These are phyloP conservation scores for Drosophila parvula DNA, from an alignment of 1,140 invertebrate genomes.

Conservation along the genomic window DNA sequence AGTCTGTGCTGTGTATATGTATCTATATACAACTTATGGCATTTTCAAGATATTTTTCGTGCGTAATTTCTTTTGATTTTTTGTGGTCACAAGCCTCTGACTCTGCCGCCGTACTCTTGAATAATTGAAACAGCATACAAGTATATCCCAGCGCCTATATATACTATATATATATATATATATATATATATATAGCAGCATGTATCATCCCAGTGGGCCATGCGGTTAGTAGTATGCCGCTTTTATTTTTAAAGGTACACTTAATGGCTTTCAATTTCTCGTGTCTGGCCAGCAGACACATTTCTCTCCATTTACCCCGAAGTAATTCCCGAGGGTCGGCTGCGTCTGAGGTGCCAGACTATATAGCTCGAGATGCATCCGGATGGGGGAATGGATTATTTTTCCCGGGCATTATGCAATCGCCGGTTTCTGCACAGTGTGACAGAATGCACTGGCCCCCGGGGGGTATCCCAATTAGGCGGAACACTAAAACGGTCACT, in stretches of 20 bases:
- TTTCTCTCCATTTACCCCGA: slow-evolving; percentile 45
- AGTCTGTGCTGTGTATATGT: slow-evolving; percentile 33
- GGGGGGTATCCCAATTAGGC: slow-evolving; percentile 59
- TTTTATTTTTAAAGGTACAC: slow-evolving; percentile 82
- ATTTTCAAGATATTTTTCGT: slow-evolving; percentile 81
- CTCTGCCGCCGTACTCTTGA: slow-evolving; percentile 65
- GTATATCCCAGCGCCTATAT: slow-evolving; percentile 7
- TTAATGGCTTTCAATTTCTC: slow-evolving; percentile 77
- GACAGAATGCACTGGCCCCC: slow-evolving; percentile 24
- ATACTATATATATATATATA: slow-evolving; percentile 19
- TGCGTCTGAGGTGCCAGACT: slow-evolving; percentile 67
- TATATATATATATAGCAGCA: slow-evolving; percentile 22
- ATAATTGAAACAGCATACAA: slow-evolving; percentile 50
- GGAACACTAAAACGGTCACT: slow-evolving; percentile 50
- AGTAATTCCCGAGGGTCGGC: slow-evolving; percentile 31
- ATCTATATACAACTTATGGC: slow-evolving; percentile 69
- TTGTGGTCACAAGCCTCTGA: slow-evolving; percentile 40
- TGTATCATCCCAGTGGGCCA: slow-evolving; percentile 70
- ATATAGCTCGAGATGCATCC: slow-evolving; percentile 35
- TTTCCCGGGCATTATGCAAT: slow-evolving; percentile 61
- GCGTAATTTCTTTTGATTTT: slow-evolving; percentile 75
- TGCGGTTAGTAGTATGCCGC: slow-evolving; percentile 77
- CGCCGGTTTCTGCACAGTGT: slow-evolving; percentile 38
- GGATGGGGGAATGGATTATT: slow-evolving; percentile 28
- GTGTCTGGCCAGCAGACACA: slow-evolving; percentile 31